A percentile compares a stretch with the other conserved stretches of the same genome.
Evolutionary conservation across 2,888 invertebrate species (phyloP).

Genomic region (Neelides folsomi): DNA sequence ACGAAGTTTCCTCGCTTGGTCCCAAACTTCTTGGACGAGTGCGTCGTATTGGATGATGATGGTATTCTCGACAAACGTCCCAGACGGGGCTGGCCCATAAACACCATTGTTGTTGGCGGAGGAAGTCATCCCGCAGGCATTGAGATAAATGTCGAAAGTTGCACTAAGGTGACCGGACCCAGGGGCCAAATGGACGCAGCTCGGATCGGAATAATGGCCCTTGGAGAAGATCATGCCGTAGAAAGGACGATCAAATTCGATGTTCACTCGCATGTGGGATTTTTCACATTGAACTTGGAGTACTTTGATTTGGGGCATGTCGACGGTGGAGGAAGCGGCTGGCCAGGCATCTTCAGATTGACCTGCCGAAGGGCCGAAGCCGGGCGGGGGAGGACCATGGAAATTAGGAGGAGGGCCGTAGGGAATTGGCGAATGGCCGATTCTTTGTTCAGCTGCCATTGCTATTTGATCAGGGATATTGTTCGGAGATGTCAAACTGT

Average conservation of each 20-base stretch:
- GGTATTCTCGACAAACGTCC: constrained; percentile 86
- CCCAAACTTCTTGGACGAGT: constrained; percentile 89
- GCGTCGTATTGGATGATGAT: constrained; percentile 84
- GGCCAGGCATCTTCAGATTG: constrained; percentile 73
- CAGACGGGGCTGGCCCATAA: constrained; percentile 77
- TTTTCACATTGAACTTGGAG: constrained; percentile 90
- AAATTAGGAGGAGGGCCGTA: constrained; percentile 31
- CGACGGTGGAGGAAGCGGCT: constrained; percentile 54
- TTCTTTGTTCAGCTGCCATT: constrained; percentile 30
- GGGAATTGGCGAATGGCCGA: constrained; percentile 46
- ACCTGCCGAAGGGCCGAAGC: constrained; percentile 34
- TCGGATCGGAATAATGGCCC: constrained; percentile 72
- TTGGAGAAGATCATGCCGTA: constrained; percentile 94
- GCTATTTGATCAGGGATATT: constrained; percentile 30
- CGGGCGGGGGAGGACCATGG: constrained; percentile 36
- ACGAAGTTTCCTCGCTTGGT: constrained; percentile 77
- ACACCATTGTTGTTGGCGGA: constrained; percentile 70
- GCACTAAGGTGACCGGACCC: constrained; percentile 81
- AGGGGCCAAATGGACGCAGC: constrained; percentile 81
- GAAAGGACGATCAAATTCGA: constrained; percentile 87
- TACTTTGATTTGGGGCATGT: constrained; percentile 85
- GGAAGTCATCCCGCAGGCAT: constrained; percentile 85
- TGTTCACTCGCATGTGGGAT: constrained; percentile 87
- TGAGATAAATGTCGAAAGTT: constrained; percentile 83
- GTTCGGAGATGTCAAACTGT: constrained; percentile 13